Evolutionary conservation across 2,888 invertebrate genomes (phyloP).

Genomic region (Pherbina coryleti): DNA sequence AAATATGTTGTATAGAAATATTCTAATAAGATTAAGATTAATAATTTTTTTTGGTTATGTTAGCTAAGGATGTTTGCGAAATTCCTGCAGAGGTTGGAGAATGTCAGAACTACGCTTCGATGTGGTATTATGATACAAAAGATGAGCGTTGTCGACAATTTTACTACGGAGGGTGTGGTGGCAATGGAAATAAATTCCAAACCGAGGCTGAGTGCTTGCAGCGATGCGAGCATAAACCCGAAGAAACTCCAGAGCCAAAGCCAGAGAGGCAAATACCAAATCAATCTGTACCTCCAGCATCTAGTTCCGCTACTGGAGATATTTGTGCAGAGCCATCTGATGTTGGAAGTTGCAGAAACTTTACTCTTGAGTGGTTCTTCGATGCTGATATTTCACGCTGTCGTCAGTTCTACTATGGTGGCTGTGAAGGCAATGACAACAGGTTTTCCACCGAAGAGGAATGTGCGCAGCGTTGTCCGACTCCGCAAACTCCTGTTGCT

Average conservation of each 20-base stretch:
- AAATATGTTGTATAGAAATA: slow-evolving; percentile 28
- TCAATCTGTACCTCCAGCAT: background rate
- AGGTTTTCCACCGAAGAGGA: slow-evolving; percentile 80
- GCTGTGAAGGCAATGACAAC: slow-evolving; percentile 92
- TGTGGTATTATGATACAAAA: slow-evolving; percentile 88
- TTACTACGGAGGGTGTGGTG: slow-evolving; percentile 91
- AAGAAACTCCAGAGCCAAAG: slow-evolving; percentile 58
- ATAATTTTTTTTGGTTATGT: slow-evolving; percentile 3
- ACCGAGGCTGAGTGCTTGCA: slow-evolving; percentile 77
- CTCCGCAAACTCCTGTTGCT: slow-evolving; percentile 54
- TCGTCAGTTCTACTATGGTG: slow-evolving; percentile 87
- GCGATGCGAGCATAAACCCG: slow-evolving; percentile 74
- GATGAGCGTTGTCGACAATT: slow-evolving; percentile 83
- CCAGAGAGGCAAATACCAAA: slow-evolving; percentile 35
- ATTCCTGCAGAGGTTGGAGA: slow-evolving; percentile 82
- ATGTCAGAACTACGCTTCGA: slow-evolving; percentile 80
- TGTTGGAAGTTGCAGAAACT: slow-evolving; percentile 79
- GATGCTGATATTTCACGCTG: slow-evolving; percentile 81
- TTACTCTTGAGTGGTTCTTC: slow-evolving; percentile 83
- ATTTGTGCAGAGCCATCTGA: slow-evolving; percentile 73
- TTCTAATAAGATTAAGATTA: background rate
- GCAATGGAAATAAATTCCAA: slow-evolving; percentile 89
- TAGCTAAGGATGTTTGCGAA: slow-evolving; percentile 79
- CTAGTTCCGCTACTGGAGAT: slow-evolving; percentile 30
- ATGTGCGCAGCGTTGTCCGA: slow-evolving; percentile 77